A percentile compares a stretch with the other conserved stretches of the same genome.
phyloP scores from a whole-genome alignment of 2,113 vertebrate genomes.

The Mormyrus lacerda region DNA sequence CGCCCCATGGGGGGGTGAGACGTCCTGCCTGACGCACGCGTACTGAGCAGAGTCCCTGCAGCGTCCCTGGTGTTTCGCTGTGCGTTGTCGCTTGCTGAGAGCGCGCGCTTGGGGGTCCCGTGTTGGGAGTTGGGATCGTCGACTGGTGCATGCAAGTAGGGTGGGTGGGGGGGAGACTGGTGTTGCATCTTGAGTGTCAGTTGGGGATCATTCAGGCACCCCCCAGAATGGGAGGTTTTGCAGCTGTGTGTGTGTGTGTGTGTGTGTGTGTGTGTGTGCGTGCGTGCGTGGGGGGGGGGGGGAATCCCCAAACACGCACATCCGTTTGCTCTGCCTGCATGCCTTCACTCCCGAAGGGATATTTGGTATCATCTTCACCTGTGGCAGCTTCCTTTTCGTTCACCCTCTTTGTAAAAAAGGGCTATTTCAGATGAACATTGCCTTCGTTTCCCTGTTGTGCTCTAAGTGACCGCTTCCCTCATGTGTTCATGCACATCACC shows the following conservation, averaged over 20 bases:
- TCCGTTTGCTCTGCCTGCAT: neutral
- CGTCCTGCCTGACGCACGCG: neutral
- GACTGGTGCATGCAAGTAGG: neutral
- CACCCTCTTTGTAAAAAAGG: neutral
- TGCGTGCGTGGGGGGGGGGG: neutral
- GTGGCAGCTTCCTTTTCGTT: neutral
- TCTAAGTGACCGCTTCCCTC: neutral
- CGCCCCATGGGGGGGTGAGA: neutral
- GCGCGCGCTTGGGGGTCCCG: neutral
- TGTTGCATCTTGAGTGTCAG: conserved; percentile 9
- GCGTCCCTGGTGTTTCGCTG: neutral
- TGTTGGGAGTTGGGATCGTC: neutral
- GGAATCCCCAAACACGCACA: neutral
- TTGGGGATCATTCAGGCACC: neutral
- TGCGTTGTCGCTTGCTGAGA: neutral
- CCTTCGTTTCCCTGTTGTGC: neutral
- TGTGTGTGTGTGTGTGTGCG: neutral
- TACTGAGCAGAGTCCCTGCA: neutral
- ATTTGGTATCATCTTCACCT: neutral
- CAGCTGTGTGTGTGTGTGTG: conserved; percentile 4
- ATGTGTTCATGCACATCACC: conserved; percentile 9
- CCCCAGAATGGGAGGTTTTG: neutral
- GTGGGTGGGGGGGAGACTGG: too few species aligned
- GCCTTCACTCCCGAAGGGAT: neutral
- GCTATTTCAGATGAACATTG: neutral